phyloP scores from a whole-genome alignment of 2,797 vertebrate species.

The Anolis apletophallus region DNA sequence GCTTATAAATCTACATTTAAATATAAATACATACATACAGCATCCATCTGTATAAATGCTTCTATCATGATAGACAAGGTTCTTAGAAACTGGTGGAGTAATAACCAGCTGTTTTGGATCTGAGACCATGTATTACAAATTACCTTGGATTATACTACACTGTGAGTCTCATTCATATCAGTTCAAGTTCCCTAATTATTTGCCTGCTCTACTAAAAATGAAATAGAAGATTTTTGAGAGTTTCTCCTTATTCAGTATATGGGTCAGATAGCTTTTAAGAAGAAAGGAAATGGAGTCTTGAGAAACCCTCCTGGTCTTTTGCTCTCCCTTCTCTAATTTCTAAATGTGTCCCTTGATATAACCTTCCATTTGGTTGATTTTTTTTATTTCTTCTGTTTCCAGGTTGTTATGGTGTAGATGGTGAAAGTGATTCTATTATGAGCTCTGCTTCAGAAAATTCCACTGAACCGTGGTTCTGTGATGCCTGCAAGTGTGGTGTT shows the following conservation, averaged over 20 bases:
- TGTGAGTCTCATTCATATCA: background rate
- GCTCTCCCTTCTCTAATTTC: background rate
- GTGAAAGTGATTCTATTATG: slow-evolving; percentile 99
- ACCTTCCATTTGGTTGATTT: background rate
- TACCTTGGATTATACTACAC: background rate
- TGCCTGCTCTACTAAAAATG: background rate
- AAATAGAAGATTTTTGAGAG: background rate
- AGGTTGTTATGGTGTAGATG: slow-evolving; percentile 98
- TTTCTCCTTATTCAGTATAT: background rate
- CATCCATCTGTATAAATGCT: background rate
- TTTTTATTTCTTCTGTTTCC: slow-evolving; percentile 45
- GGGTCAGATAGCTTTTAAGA: background rate
- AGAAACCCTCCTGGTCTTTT: background rate
- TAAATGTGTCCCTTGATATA: background rate
- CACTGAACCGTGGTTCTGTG: slow-evolving; percentile 99
- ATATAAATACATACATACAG: background rate
- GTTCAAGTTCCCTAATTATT: background rate
- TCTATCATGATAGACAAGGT: background rate
- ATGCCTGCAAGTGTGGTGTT: slow-evolving; percentile 97
- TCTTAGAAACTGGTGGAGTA: background rate
- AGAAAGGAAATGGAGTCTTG: background rate
- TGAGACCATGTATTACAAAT: background rate
- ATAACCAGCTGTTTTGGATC: background rate
- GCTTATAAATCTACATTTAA: background rate
- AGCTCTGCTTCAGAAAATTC: slow-evolving; percentile 99